Base-by-base conservation (phyloP, 2,888 invertebrate genomes). In the Mythimna impura region DNA sequence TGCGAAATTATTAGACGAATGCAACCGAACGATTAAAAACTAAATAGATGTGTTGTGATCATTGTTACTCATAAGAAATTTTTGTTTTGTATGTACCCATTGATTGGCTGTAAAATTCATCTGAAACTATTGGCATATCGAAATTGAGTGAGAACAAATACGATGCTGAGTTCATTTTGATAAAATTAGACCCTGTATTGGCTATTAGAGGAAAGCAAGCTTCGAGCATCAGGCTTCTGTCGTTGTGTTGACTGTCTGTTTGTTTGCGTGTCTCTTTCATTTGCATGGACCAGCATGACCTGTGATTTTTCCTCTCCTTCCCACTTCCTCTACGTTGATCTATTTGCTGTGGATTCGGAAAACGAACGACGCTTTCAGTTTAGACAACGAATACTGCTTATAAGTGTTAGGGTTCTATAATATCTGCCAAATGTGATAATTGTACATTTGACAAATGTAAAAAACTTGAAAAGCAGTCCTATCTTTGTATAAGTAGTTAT, bases 261-360 rank as follows among this genome's bases (percentile, higher is more conserved):
- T 93, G 94, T 96, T 96, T 96, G 95, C 95, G 94, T 94, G 93
- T 94, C 90, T 93, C 88, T 94, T 94, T 96, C 92, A 95, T 96
- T 96, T 96, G 96, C 96, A 96, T 96, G 96, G 81, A 92, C 91
- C 93, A 93, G 96, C 96, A 96, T 96, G 96, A 89, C 91, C 91
- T 93, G 92, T 92, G 89, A 91, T 92, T 93, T 89, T 89, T 92
- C 90, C 92, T 90, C 89, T 92, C 91, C 91, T 89, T 91, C 90
- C 92, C 91, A 89, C 91, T 91, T 91, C 89, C 91, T 83, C 76
- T 72, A 81, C 82, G 85, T 91, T 88, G 86, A 84, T 88, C 84
- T 90, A 86, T 89, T 86, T 88, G 90, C 89, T 93, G 89, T 90
- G 90, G 89, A 90, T 88, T 87, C 82, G 77, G 87, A 87, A 86